Conservation (phyloP, 2,113 vertebrate genomes). For the Apodemus speciosus region DNA sequence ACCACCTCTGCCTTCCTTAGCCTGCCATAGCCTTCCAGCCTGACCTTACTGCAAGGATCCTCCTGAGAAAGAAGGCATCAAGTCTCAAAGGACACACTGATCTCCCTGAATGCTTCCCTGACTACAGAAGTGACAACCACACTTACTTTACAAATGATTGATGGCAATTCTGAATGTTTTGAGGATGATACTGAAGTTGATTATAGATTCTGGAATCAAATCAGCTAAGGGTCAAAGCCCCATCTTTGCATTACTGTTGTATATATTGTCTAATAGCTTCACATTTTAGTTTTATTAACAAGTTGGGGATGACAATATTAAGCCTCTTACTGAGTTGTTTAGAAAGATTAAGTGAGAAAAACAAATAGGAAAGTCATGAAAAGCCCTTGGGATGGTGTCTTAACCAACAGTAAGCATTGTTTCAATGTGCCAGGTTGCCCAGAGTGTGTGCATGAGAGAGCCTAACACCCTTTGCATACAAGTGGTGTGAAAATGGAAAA, state of each 20-base stretch:
- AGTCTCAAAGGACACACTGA: neutral
- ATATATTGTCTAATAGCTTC: slow-evolving; percentile 40
- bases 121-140: neutral
- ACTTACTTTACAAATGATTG: neutral
- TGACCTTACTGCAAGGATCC: slow-evolving; percentile 36
- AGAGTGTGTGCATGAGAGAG: neutral
- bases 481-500: slow-evolving; percentile 32
- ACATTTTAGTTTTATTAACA: slow-evolving; percentile 41
- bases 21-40: slow-evolving; percentile 17
- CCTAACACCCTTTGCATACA: neutral
- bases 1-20: slow-evolving; percentile 30
- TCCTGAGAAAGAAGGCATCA: neutral
- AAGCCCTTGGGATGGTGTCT: neutral
- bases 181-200: neutral
- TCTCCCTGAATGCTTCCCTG: neutral
- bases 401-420: neutral
- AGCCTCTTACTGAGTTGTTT: neutral
- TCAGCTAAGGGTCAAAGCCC: slow-evolving; percentile 37
- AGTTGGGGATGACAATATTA: neutral
- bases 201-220: slow-evolving; percentile 14
- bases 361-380: slow-evolving; percentile 13
- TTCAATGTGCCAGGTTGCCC: neutral
- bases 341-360: slow-evolving; percentile 49
- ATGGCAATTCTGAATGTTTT: neutral
- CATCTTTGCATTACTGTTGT: slow-evolving; percentile 17